phyloP scores from a whole-genome alignment of 2,888 invertebrate genomes.

The Melanchra persicariae region DNA sequence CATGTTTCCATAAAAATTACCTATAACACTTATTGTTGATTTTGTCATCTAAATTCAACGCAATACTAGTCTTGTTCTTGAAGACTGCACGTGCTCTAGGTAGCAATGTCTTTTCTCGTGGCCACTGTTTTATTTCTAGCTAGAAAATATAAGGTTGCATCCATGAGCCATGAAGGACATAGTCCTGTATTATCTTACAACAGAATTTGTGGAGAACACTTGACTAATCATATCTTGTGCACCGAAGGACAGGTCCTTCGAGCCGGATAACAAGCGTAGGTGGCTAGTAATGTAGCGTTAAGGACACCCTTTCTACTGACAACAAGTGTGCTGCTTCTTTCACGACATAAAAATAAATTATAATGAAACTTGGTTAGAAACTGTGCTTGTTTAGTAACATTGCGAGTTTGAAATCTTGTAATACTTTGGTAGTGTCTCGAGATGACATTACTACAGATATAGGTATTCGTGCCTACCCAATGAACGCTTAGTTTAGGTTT shows the following conservation, averaged over 20 bases:
- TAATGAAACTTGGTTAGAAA: not conserved
- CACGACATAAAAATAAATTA: not conserved
- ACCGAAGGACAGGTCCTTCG: slow-evolving; percentile 4
- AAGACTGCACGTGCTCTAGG: not conserved
- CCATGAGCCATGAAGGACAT: slow-evolving; percentile 1
- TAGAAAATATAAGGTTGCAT: not conserved
- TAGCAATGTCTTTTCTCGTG: not conserved
- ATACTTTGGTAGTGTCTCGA: not conserved
- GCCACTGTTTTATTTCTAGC: not conserved
- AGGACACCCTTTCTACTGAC: too few species aligned
- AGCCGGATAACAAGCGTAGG: not conserved
- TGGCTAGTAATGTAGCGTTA: not conserved
- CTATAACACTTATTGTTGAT: not conserved
- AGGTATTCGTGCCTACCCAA: too few species aligned
- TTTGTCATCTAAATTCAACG: not conserved
- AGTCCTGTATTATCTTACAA: not conserved
- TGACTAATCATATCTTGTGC: slow-evolving; percentile 27
- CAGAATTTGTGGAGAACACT: not conserved
- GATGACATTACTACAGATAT: not conserved
- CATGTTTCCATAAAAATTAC: not conserved
- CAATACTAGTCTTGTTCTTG: not conserved
- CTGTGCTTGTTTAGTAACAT: too few species aligned
- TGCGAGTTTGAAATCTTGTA: too few species aligned
- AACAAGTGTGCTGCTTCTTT: too few species aligned
- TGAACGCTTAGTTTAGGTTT: too few species aligned